These are phyloP conservation scores for Lutjanus erythropterus DNA, from an alignment of 2,113 vertebrate genomes.

Conservation along the genomic window DNA sequence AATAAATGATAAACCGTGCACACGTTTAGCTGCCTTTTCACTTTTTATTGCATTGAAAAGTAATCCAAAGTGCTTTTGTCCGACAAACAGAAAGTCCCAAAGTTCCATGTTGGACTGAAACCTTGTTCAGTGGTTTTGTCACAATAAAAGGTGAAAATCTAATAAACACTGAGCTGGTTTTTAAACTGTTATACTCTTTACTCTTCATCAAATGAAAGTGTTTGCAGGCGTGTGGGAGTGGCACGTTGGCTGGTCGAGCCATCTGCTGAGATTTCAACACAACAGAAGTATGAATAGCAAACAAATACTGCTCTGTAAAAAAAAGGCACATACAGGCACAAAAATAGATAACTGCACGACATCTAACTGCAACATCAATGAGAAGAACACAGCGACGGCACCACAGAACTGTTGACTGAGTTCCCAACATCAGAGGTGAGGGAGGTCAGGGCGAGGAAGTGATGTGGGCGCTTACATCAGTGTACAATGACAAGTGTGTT, in stretches of 20 bases:
- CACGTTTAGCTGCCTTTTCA: background rate
- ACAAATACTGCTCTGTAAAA: background rate
- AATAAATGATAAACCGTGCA: background rate
- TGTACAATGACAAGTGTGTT: background rate
- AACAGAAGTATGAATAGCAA: background rate
- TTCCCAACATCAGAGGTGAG: background rate
- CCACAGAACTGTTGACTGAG: background rate
- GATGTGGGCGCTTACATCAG: background rate
- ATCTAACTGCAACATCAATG: background rate
- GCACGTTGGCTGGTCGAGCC: background rate
- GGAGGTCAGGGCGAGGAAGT: too few relatives aligned
- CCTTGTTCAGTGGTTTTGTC: background rate
- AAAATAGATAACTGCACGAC: background rate
- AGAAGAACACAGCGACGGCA: background rate
- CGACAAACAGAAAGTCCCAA: background rate
- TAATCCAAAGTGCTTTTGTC: constrained; percentile 20
- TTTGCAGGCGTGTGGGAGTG: background rate
- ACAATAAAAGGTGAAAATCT: constrained; percentile 3
- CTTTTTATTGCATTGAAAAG: constrained; percentile 29
- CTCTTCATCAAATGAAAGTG: background rate
- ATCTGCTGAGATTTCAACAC: background rate
- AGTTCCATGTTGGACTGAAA: background rate
- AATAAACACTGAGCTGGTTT: background rate
- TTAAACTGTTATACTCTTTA: too few relatives aligned
- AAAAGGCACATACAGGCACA: constrained; percentile 53